Conservation (phyloP, 2,797 vertebrate genomes). For the Catamblyrhynchus diadema region DNA sequence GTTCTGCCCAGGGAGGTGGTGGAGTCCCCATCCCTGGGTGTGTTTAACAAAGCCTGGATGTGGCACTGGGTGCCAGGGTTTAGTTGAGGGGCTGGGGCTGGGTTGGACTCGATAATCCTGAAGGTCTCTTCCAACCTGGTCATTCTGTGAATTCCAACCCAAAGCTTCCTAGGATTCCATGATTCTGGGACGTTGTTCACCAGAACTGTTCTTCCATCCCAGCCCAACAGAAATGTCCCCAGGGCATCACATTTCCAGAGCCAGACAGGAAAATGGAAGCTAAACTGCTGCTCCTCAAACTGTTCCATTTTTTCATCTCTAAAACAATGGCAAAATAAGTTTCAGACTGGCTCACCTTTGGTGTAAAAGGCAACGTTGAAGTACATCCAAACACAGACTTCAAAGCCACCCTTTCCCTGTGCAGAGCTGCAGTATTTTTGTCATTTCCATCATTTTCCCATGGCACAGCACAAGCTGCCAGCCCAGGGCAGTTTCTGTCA, state of each 20-base stretch:
- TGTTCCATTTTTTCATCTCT: background rate
- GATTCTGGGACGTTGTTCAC: background rate
- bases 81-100: accelerated
- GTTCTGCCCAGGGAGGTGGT: too few relatives aligned
- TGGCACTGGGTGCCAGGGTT: too few relatives aligned
- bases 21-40: too few relatives aligned
- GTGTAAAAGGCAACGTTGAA: background rate
- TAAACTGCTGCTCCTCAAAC: background rate
- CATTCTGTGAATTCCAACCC: too few relatives aligned
- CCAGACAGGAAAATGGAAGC: background rate
- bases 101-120: too few relatives aligned
- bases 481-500: background rate
- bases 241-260: accelerated
- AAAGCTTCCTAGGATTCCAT: too few relatives aligned
- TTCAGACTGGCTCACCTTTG: background rate
- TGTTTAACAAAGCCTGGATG: too few relatives aligned
- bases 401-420: background rate
- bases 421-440: background rate
- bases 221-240: background rate
- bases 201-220: background rate
- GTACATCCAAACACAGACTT: background rate
- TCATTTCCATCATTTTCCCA: background rate
- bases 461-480: background rate
- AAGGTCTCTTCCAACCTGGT: too few relatives aligned
- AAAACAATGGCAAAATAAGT: background rate